A percentile compares a stretch with the other conserved stretches of the same genome.
These are phyloP conservation scores for Entomobrya proxima DNA, from an alignment of 2,888 invertebrate species.

Conservation along the genomic window DNA sequence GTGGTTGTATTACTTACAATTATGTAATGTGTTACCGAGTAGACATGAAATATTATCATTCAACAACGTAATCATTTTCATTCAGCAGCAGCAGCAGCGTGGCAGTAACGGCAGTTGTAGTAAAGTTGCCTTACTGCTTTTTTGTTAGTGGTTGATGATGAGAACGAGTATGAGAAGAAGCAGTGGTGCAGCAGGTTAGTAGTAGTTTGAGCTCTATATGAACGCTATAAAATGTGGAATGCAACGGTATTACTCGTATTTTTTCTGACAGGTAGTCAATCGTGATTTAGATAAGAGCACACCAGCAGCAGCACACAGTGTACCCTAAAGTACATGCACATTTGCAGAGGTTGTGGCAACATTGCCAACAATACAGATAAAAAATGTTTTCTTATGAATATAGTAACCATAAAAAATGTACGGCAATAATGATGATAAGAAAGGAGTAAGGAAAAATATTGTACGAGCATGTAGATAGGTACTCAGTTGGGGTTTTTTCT, in stretches of 20 bases:
- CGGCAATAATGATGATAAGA: too few relatives aligned
- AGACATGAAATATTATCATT: background rate
- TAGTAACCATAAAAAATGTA: too few relatives aligned
- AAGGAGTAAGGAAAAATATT: too few relatives aligned
- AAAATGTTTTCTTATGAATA: too few relatives aligned
- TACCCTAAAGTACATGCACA: background rate
- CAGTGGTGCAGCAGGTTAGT: constrained; percentile 37
- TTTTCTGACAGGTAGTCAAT: constrained; percentile 39
- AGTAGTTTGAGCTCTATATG: background rate
- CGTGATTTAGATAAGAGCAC: constrained; percentile 32
- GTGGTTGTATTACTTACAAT: background rate
- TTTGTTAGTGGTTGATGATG: background rate
- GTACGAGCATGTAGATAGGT: too few relatives aligned
- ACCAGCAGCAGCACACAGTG: background rate
- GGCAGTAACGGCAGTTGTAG: background rate
- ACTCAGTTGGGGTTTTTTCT: too few relatives aligned
- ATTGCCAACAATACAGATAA: too few relatives aligned
- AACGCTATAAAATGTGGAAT: background rate
- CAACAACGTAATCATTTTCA: background rate
- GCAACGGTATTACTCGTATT: too few relatives aligned
- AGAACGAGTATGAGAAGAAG: background rate
- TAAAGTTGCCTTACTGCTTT: background rate
- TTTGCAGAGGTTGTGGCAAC: background rate
- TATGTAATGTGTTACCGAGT: constrained; percentile 11
- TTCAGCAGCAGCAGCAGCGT: background rate